Evolutionary conservation across 1,140 invertebrate genomes (phyloP).

Genomic region (Achroia grisella): DNA sequence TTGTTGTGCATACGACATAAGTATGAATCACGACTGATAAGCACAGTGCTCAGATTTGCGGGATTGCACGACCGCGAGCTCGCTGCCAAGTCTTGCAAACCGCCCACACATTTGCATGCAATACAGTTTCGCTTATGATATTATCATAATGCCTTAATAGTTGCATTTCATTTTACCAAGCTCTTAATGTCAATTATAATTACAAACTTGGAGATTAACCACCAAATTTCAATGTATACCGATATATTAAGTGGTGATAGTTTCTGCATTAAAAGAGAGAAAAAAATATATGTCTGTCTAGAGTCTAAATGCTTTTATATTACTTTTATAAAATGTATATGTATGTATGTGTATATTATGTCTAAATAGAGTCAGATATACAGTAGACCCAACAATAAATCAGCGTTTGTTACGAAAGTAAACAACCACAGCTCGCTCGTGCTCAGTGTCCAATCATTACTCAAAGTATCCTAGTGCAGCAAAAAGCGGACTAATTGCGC

Average conservation of each 20-base stretch:
- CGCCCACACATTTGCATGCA: conserved; percentile 58
- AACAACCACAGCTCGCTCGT: conserved; percentile 36
- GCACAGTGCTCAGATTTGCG: conserved; percentile 57
- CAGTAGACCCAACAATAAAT: conserved; percentile 34
- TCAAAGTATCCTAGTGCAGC: conserved; percentile 61
- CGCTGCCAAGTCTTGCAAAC: conserved; percentile 58
- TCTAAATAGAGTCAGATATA: conserved; percentile 19
- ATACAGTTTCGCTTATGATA: conserved; percentile 34
- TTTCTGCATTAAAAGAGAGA: too few relatives aligned
- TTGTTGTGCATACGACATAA: conserved; percentile 26
- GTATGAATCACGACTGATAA: conserved; percentile 68
- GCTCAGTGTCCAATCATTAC: conserved; percentile 54
- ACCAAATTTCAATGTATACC: too few relatives aligned
- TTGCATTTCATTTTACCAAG: conserved; percentile 9
- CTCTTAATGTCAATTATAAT: conserved; percentile 3
- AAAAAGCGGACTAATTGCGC: conserved; percentile 68
- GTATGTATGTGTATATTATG: conserved; percentile 13
- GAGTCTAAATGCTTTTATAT: too few relatives aligned
- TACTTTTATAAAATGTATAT: too few relatives aligned
- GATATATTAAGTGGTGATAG: too few relatives aligned
- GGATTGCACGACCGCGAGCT: conserved; percentile 42
- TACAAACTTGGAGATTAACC: too few relatives aligned
- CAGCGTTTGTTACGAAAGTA: conserved; percentile 53
- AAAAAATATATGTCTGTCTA: too few relatives aligned
- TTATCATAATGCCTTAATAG: conserved; percentile 39